Base-by-base conservation (phyloP, 2,888 invertebrate genomes). In the Platypus cylindrus region DNA sequence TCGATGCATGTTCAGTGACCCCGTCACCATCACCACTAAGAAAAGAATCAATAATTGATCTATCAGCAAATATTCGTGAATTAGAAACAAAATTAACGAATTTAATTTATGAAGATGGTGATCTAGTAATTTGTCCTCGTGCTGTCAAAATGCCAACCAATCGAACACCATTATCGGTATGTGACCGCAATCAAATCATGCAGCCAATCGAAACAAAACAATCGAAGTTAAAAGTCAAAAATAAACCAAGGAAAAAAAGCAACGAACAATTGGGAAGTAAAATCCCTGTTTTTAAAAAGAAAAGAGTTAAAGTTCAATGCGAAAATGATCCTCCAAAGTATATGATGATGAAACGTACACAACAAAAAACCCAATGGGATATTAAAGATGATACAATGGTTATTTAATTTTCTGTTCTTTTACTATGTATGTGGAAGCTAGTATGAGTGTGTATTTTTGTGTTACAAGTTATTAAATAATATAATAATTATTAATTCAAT, bases 51-150 rank as follows among this genome's bases (percentile, higher is more conserved):
- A 9, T 31, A 5, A 35, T 47, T 14, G 48, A 53, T 42, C 31
- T 52, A n/a, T 48, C 49, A 24, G 48, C 47, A 17, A 50, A 53
- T 40, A 46, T 48, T 37, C 52, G 41, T 53, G 63, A 45, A 55
- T 53, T 60, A 28, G 54, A 64, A 34, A 65, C 63, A 45, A 53
- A 63, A 44, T 63, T 71, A 34, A 67, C 65, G 3, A 55, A 71
- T 30, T 54, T 71, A n/a, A 68, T 73, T 43, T 73, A 72, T 58
- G 71, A 73, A 61, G 73, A 73, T 60, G 62, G 66, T 25, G 49
- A 51, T 35, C 36, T 46, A 14, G 44, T 41, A 3, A 45, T 43
- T 11, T 47, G 47, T 29, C 50, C 48, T 18, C 44, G 48, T 40
- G 43, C 47, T 60, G 63, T 53, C 53, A 50, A 49, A 43, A 24